Conservation (phyloP, 2,888 invertebrate genomes). For the Myopa testacea region DNA sequence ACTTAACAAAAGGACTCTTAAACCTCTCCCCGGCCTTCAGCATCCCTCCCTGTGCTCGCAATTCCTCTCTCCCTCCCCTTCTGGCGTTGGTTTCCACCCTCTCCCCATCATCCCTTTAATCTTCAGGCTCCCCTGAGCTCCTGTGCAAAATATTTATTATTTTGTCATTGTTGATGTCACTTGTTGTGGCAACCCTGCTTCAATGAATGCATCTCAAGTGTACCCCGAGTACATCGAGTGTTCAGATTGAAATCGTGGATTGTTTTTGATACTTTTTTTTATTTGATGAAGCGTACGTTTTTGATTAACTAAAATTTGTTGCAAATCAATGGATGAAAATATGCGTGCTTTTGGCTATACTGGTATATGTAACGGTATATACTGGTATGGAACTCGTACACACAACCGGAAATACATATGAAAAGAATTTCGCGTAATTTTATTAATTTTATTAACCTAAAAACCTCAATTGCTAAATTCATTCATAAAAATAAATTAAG, state of each 20-base stretch:
- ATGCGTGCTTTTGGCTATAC: no score
- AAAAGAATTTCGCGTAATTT: background rate
- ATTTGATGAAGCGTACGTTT: conserved; percentile 9
- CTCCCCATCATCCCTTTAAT: background rate
- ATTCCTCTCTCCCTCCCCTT: background rate
- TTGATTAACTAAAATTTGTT: conserved; percentile 14
- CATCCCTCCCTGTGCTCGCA: background rate
- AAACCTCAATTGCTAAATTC: conserved; percentile 11
- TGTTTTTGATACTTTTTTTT: background rate
- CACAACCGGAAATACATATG: no score
- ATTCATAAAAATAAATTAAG: conserved; percentile 17
- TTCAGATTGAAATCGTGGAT: background rate
- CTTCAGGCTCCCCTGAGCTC: background rate
- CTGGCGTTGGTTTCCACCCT: no score
- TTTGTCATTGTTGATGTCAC: background rate
- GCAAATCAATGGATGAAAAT: background rate
- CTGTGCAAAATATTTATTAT: background rate
- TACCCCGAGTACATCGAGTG: no score
- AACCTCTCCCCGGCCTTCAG: no score
- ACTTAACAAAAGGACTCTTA: no score
- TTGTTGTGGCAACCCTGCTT: background rate
- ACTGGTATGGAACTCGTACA: no score
- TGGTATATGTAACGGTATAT: no score
- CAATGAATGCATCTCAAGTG: background rate
- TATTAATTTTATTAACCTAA: background rate